Evolutionary conservation across 1,140 invertebrate genomes (phyloP).

Genomic region (Copidosoma floridanum): DNA sequence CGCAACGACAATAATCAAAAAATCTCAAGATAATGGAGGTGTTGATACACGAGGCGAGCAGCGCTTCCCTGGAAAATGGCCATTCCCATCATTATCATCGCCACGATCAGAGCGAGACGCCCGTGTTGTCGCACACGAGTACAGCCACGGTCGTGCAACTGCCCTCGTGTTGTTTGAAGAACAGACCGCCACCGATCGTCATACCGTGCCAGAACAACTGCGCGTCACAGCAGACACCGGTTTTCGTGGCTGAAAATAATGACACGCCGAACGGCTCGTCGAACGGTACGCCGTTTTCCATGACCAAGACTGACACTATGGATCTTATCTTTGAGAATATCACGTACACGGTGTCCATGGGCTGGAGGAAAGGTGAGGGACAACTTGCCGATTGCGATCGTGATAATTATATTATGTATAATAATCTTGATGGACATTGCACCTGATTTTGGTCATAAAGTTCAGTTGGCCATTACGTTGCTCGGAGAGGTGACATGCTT

Average conservation of each 20-base stretch:
- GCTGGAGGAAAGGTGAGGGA: constrained; percentile 68
- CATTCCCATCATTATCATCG: not conserved
- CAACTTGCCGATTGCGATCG: no score
- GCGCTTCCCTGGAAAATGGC: not conserved
- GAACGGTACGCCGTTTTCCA: not conserved
- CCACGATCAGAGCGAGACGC: constrained; percentile 1
- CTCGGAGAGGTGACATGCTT: no score
- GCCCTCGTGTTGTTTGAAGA: no score
- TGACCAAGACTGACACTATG: constrained; percentile 53
- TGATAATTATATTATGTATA: no score
- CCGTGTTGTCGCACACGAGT: not conserved
- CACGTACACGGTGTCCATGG: constrained; percentile 67
- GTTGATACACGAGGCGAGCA: constrained; percentile 47
- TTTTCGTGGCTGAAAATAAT: not conserved
- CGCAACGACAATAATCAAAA: not conserved
- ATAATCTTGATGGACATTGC: no score
- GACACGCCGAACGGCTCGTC: not conserved
- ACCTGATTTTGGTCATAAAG: no score
- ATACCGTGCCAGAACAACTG: not conserved
- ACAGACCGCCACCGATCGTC: not conserved
- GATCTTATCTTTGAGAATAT: constrained; percentile 72
- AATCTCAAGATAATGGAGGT: constrained; percentile 44
- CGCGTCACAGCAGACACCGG: not conserved
- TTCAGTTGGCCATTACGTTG: no score
- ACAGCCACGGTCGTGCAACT: no score